Evolutionary conservation across 2,888 invertebrate species (phyloP).

Genomic region (Drosophila nr. perissopoda): DNA sequence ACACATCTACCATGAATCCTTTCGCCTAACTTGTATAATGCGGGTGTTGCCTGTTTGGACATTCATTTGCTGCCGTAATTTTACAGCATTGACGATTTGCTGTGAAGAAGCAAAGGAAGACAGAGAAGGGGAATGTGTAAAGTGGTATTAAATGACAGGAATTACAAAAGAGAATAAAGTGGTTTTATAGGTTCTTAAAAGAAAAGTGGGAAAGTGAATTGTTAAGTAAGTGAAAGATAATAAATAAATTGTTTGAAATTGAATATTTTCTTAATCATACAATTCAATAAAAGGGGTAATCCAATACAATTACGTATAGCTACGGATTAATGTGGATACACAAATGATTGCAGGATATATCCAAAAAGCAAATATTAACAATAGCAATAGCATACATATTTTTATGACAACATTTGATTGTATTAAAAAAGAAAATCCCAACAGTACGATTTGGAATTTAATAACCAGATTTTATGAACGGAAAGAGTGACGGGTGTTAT

Average conservation of each 20-base stretch:
- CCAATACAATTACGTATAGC: neutral
- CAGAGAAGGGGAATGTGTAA: conserved; percentile 30
- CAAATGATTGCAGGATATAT: neutral
- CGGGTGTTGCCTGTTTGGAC: conserved; percentile 63
- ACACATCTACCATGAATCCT: neutral
- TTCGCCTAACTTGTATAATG: conserved; percentile 13
- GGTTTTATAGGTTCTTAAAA: conserved; percentile 13
- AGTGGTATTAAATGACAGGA: conserved; percentile 58
- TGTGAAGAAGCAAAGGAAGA: conserved; percentile 14
- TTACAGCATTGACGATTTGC: conserved; percentile 60
- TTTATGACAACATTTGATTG: neutral
- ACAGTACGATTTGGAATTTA: conserved; percentile 7
- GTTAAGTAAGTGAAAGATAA: conserved; percentile 1
- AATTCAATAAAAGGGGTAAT: neutral
- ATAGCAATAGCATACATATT: neutral
- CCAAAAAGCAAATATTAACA: neutral
- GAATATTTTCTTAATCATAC: neutral
- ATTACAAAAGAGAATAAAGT: conserved; percentile 36
- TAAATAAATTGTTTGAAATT: neutral
- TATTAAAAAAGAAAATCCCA: neutral
- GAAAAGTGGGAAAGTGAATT: conserved; percentile 15
- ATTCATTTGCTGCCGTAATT: conserved; percentile 70
- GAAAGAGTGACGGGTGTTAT: conserved; percentile 6
- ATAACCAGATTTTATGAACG: conserved; percentile 37
- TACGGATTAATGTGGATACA: neutral